Conservation (phyloP, 2,113 vertebrate genomes). For the Daubentonia madagascariensis region DNA sequence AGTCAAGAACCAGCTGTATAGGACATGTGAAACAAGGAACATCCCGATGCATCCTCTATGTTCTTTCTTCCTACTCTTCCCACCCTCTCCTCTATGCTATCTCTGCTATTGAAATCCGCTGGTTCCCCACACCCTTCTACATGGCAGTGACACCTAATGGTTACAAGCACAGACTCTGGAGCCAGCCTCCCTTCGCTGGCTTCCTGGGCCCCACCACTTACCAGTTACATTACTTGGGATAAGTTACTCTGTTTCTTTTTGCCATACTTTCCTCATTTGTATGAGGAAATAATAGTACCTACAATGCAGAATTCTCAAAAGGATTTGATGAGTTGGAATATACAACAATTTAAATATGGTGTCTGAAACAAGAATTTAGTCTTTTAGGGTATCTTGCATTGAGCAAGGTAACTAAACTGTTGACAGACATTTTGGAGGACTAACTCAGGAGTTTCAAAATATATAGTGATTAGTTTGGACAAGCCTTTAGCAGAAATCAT, state of each 20-base stretch:
- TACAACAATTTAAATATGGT: neutral
- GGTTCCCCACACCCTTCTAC: neutral
- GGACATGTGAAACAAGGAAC: neutral
- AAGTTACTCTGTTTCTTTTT: neutral
- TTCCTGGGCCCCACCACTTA: neutral
- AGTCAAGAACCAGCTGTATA: neutral
- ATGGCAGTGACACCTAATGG: neutral
- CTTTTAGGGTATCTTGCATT: neutral
- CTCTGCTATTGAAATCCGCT: neutral
- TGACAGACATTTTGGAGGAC: neutral
- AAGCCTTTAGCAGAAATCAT: neutral
- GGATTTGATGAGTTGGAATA: neutral
- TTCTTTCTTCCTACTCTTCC: neutral
- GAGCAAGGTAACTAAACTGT: too few relatives aligned
- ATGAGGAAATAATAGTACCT: neutral
- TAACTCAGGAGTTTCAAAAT: neutral
- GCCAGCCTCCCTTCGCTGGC: neutral
- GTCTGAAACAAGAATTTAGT: neutral
- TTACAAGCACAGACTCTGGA: neutral
- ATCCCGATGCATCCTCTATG: fast-evolving
- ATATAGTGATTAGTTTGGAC: neutral
- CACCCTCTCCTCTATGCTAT: neutral
- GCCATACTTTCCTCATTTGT: neutral
- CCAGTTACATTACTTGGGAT: neutral
- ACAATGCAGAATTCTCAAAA: neutral